Evolutionary conservation across 2,888 invertebrate genomes (phyloP), one percentile per base, ranked within the genome.

Genomic region (Tetramorium bicarinatum): DNA sequence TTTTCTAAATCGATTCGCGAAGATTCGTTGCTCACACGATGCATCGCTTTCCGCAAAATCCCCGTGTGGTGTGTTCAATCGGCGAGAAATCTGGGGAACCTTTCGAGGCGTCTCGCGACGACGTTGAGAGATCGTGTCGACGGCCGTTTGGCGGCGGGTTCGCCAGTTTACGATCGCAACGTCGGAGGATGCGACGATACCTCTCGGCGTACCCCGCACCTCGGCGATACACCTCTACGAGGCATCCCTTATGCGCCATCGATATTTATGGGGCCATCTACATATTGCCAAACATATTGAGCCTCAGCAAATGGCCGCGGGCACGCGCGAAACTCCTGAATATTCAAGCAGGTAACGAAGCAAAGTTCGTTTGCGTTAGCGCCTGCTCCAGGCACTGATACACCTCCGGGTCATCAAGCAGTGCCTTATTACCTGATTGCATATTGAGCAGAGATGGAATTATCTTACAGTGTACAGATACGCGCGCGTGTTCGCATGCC

Each of bases 331-430:
- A 92, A 92, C 93, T 94, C 92, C 88, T 94, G 94, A 94, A 94
- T 94, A 94, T 94, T 94, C 94, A 94, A 93, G 92, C 91, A 93
- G 92, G 91, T 94, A 94, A 94, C 94, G 93, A 93, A 93, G 92
- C 93, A 93, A 94, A 93, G 93, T 94, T 92, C 91, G 92, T 92
- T 93, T 92, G 89, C 90, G 87, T 90, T 90, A 82, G 84, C 81
- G 83, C 81, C 76, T 59, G 89, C 90, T 87, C 72, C 79, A 87
- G 90, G 90, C 91, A 85, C 87, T 90, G 91, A 92, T 90, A 89
- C 90, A 89, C 91, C 90, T 88, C 89, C 90, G 89, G 93, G 90
- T 92, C 90, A 92, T 92, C 88, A 88, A 89, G 90, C 90, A 85
- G 82, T 87, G 86, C 87, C 90, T 92, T 93, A 92, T 92, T 92